phyloP scores from a whole-genome alignment of 1,140 invertebrate genomes.

The Potamilus streckersoni region DNA sequence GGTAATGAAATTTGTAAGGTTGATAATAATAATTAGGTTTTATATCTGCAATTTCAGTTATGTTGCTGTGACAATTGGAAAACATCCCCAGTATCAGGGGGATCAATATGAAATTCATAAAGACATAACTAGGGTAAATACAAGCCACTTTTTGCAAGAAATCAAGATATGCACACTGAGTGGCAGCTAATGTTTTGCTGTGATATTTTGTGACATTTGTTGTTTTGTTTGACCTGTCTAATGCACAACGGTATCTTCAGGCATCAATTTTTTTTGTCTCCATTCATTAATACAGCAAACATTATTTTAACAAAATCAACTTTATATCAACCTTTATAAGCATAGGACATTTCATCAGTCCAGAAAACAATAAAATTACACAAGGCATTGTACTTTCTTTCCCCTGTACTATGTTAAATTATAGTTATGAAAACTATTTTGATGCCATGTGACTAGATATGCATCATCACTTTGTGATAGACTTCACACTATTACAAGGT shows the following conservation, averaged over 20 bases:
- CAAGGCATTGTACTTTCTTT: no score
- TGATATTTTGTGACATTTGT: neutral
- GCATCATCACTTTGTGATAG: no score
- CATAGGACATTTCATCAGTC: no score
- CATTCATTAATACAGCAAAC: no score
- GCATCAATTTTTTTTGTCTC: neutral
- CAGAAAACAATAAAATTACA: no score
- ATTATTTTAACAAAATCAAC: no score
- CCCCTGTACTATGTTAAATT: no score
- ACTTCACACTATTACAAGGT: no score
- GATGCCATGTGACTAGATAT: no score
- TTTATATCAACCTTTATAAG: no score
- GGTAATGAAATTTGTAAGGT: no score
- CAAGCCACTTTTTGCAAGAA: neutral
- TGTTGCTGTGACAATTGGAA: conserved; percentile 58
- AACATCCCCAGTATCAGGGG: conserved; percentile 56
- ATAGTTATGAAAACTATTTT: no score
- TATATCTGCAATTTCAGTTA: conserved; percentile 51
- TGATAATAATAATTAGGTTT: neutral
- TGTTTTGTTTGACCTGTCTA: neutral
- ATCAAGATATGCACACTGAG: neutral
- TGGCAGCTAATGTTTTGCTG: conserved; percentile 1
- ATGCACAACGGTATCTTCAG: neutral
- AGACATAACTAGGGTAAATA: conserved; percentile 52
- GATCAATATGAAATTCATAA: conserved; percentile 56